phyloP scores from a whole-genome alignment of 2,113 vertebrate genomes.

The Pleuronectes platessa region DNA sequence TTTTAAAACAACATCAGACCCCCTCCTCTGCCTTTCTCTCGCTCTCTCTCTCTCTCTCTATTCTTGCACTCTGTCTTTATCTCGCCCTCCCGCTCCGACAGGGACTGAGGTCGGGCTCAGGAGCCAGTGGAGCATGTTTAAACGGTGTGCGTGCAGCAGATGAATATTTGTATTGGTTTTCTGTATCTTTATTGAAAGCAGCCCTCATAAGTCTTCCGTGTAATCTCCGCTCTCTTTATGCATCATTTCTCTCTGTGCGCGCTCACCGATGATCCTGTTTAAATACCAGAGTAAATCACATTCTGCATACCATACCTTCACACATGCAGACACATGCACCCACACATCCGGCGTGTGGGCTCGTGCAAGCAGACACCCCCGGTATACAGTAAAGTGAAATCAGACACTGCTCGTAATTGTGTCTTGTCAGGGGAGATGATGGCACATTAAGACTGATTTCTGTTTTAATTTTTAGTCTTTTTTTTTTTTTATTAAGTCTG shows the following conservation, averaged over 20 bases:
- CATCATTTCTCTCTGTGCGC: constrained; percentile 67
- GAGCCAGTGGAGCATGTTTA: constrained; percentile 63
- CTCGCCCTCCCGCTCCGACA: constrained; percentile 13
- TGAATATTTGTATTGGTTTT: constrained; percentile 69
- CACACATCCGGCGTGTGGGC: constrained; percentile 6
- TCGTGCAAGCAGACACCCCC: constrained; percentile 1
- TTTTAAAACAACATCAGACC: constrained; percentile 32
- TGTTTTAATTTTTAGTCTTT: background rate
- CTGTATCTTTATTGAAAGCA: constrained; percentile 71
- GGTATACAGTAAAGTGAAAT: constrained; percentile 51
- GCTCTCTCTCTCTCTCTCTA: background rate
- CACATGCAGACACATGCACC: constrained; percentile 24
- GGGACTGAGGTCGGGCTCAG: constrained; percentile 35
- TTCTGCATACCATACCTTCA: constrained; percentile 43
- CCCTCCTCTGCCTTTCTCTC: constrained; percentile 1
- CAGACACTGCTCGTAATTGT: constrained; percentile 63
- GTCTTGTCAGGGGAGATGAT: constrained; percentile 64
- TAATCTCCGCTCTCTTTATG: constrained; percentile 74
- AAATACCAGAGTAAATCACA: constrained; percentile 73
- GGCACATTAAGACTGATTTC: constrained; percentile 55
- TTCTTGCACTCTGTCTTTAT: background rate
- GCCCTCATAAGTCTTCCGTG: constrained; percentile 62
- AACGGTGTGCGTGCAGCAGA: constrained; percentile 54
- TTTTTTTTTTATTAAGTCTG: constrained; percentile 28
- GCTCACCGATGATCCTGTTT: constrained; percentile 60